Conservation (phyloP, 2,113 vertebrate species). For the Pteruthius melanotis region DNA sequence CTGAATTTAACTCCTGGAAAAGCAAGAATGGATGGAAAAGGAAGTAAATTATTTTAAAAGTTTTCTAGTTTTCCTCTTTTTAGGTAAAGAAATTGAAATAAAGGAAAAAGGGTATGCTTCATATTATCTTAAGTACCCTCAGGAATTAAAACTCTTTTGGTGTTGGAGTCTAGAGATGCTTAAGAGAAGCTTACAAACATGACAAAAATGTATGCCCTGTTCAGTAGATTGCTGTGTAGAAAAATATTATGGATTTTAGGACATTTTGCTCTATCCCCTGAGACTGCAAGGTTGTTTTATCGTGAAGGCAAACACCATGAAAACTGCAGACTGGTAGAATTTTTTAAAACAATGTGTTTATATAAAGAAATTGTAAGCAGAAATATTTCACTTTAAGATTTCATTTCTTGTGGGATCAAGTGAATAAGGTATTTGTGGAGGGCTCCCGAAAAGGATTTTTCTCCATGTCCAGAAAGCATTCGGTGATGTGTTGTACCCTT, state of each 20-base stretch:
- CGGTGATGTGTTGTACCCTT: background rate
- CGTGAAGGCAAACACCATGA: background rate
- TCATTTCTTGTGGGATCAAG: background rate
- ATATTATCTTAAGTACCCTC: background rate
- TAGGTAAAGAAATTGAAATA: background rate
- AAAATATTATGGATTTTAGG: background rate
- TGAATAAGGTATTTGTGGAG: background rate
- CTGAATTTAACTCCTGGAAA: too few species aligned
- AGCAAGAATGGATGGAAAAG: background rate
- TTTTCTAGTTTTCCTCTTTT: background rate
- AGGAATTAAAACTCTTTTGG: background rate
- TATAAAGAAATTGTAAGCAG: background rate
- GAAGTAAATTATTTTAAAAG: background rate
- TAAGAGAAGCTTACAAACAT: background rate
- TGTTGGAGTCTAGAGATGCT: fast-evolving
- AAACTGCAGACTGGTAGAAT: background rate
- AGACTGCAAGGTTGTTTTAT: background rate
- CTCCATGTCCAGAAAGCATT: background rate
- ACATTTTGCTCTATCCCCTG: background rate
- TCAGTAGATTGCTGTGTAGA: background rate
- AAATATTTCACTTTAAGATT: background rate
- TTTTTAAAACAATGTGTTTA: background rate
- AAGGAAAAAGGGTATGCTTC: background rate
- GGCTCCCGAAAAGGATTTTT: background rate
- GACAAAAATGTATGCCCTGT: background rate